Percentiles rank a stretch among this genome's conserved stretches.
Conservation (phyloP, 2,888 invertebrate genomes). For the Lomographa bimaculata region DNA sequence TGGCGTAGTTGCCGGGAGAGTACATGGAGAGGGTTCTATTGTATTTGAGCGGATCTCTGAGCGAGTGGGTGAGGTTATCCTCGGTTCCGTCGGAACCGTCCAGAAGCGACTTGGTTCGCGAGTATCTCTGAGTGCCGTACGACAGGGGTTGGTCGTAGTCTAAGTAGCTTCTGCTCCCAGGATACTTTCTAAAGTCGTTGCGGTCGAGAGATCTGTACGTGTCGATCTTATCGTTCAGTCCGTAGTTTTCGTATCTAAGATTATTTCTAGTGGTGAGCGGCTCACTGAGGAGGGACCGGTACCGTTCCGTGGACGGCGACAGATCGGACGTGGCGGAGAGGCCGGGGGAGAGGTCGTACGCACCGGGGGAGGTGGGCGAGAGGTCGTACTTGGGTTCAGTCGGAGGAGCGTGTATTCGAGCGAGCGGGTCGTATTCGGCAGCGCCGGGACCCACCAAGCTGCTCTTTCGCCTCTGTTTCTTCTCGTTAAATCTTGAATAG, state of each 20-base stretch:
- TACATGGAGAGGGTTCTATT: slow-evolving; percentile 76
- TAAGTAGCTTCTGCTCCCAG: slow-evolving; percentile 64
- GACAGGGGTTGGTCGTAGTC: slow-evolving; percentile 71
- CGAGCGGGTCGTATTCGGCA: slow-evolving; percentile 80
- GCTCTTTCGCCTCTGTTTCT: slow-evolving; percentile 88
- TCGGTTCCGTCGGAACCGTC: slow-evolving; percentile 67
- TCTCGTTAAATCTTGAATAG: slow-evolving; percentile 94
- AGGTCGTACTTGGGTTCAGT: slow-evolving; percentile 60
- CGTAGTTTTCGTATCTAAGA: slow-evolving; percentile 64
- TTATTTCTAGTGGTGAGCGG: slow-evolving; percentile 60
- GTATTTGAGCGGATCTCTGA: slow-evolving; percentile 70
- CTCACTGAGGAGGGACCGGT: slow-evolving; percentile 67
- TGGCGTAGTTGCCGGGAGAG: slow-evolving; percentile 77
- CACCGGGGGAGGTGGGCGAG: slow-evolving; percentile 67
- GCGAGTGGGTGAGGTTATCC: slow-evolving; percentile 49
- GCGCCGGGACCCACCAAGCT: slow-evolving; percentile 86
- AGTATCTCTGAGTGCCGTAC: slow-evolving; percentile 67
- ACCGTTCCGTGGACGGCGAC: slow-evolving; percentile 73
- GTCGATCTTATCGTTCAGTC: slow-evolving; percentile 72
- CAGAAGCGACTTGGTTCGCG: slow-evolving; percentile 73
- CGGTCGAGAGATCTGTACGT: slow-evolving; percentile 77
- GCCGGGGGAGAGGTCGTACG: slow-evolving; percentile 70
- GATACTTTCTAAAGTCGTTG: slow-evolving; percentile 73
- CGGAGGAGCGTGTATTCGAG: slow-evolving; percentile 68
- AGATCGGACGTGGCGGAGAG: slow-evolving; percentile 66